These are phyloP conservation scores for Emydocephalus ijimae DNA, from an alignment of 2,113 vertebrate genomes.

Conservation along the genomic window DNA sequence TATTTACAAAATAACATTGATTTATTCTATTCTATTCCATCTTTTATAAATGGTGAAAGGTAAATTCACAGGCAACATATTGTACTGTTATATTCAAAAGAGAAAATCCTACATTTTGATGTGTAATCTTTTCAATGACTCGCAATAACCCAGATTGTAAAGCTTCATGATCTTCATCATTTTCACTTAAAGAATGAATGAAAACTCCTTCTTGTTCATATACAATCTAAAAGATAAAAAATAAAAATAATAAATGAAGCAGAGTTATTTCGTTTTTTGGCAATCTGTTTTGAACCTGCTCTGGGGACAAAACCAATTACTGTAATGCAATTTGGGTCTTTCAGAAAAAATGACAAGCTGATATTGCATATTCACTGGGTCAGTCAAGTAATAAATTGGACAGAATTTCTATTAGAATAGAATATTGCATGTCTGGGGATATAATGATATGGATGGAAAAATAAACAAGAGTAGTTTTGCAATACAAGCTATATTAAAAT, in stretches of 20 bases:
- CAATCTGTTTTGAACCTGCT: background rate
- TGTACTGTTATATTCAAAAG: background rate
- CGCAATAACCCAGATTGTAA: slow-evolving; percentile 83
- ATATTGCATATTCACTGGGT: background rate
- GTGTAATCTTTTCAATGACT: slow-evolving; percentile 87
- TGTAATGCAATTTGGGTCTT: background rate
- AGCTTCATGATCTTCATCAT: slow-evolving; percentile 81
- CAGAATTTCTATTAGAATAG: background rate
- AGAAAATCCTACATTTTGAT: background rate
- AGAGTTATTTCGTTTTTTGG: background rate
- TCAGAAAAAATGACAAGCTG: background rate
- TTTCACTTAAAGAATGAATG: slow-evolving; percentile 83
- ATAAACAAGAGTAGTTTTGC: background rate
- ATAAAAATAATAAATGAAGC: background rate
- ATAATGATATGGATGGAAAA: background rate
- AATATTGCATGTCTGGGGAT: background rate
- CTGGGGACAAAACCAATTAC: background rate
- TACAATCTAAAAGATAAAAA: slow-evolving; percentile 72
- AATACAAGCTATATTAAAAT: background rate
- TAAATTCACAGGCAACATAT: background rate
- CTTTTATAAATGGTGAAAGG: background rate
- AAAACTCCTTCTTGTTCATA: slow-evolving; percentile 93
- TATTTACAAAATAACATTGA: background rate
- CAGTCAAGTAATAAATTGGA: background rate
- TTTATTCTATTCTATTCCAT: background rate